Conservation (phyloP, 1,140 invertebrate species). For the Oncopodura yosiiana region DNA sequence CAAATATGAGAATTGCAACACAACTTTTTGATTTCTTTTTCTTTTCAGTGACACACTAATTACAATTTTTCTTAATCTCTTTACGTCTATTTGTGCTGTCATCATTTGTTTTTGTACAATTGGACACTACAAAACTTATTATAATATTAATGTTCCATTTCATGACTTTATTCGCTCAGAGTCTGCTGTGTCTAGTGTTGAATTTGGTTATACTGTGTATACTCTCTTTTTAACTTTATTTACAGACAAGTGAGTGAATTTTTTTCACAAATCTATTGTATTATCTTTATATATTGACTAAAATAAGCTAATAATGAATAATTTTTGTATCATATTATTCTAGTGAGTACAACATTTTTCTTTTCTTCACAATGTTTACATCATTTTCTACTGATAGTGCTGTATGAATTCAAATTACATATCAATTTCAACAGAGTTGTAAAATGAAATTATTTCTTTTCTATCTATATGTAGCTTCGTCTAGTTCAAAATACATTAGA, state of each 20-base stretch:
- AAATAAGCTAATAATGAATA: too few species aligned
- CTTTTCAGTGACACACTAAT: slow-evolving; percentile 10
- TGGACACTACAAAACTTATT: slow-evolving; percentile 6
- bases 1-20: neutral
- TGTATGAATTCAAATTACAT: neutral
- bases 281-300: too few species aligned
- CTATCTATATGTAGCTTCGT: slow-evolving; percentile 3
- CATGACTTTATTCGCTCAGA: slow-evolving; percentile 2
- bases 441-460: neutral
- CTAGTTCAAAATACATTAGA: slow-evolving; percentile 20
- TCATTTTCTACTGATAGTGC: slow-evolving; percentile 22
- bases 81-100: slow-evolving; percentile 14
- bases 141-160: slow-evolving; percentile 10
- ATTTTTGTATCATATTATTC: too few species aligned
- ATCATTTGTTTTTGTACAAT: slow-evolving; percentile 21
- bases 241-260: too few species aligned
- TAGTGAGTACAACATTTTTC: neutral
- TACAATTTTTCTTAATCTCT: neutral
- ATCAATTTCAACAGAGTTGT: neutral
- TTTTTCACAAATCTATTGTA: too few species aligned
- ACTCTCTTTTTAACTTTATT: slow-evolving; percentile 18
- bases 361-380: slow-evolving; percentile 27
- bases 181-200: slow-evolving; percentile 7
- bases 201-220: slow-evolving; percentile 23
- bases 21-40: neutral